Percentiles rank a stretch among this genome's conserved stretches.
These are phyloP conservation scores for Gadopsis bispinosus DNA, from an alignment of 2,797 vertebrate genomes.

Conservation along the genomic window DNA sequence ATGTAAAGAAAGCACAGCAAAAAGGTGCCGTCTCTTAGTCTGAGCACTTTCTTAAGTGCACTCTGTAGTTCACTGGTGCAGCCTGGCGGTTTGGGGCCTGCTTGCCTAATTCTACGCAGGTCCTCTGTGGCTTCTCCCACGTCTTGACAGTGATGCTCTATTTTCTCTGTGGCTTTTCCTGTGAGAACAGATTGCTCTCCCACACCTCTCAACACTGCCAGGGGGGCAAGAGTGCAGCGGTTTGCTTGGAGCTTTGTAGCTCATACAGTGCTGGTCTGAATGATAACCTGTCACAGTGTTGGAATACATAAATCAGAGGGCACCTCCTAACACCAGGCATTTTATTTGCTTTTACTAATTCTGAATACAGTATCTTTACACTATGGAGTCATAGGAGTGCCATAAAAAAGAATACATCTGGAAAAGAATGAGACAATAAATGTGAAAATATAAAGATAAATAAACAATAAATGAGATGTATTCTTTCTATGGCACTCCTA, in stretches of 20 bases:
- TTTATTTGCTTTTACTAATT: slow-evolving; percentile 2
- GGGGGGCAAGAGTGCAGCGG: slow-evolving; percentile 44
- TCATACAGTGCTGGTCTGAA: slow-evolving; percentile 34
- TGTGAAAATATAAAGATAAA: too few relatives aligned
- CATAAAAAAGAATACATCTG: too few relatives aligned
- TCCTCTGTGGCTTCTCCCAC: slow-evolving; percentile 36
- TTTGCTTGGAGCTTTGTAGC: slow-evolving; percentile 38
- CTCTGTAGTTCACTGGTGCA: slow-evolving; percentile 31
- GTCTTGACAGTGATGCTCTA: slow-evolving; percentile 54
- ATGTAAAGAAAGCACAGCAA: slow-evolving; percentile 49
- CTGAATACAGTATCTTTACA: not conserved
- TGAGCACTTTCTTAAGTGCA: slow-evolving; percentile 42
- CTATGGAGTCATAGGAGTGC: too few relatives aligned
- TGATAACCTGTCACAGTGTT: slow-evolving; percentile 22
- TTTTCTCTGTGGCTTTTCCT: slow-evolving; percentile 53
- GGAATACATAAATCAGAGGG: slow-evolving; percentile 13
- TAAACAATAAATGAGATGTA: too few relatives aligned
- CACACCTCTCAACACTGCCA: slow-evolving; percentile 45
- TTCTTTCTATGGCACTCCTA: too few relatives aligned
- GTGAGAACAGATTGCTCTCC: slow-evolving; percentile 56
- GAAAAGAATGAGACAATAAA: too few relatives aligned
- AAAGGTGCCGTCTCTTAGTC: slow-evolving; percentile 46
- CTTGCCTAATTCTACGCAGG: slow-evolving; percentile 24
- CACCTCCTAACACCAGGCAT: not conserved
- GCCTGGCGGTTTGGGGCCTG: slow-evolving; percentile 33